phyloP scores from a whole-genome alignment of 2,888 invertebrate species.

The Punctoribates punctum region DNA sequence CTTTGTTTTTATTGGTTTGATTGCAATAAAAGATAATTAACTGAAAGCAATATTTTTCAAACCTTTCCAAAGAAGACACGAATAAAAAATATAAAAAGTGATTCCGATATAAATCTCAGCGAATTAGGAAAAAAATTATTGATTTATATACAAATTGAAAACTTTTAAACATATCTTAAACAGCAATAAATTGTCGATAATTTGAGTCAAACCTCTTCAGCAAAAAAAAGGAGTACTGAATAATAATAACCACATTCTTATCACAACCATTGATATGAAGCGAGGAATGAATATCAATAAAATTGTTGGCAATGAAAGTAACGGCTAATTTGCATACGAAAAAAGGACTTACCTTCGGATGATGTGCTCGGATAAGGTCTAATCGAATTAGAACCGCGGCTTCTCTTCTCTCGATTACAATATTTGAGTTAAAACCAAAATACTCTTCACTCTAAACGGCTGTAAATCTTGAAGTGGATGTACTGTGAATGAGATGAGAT shows the following conservation, averaged over 20 bases:
- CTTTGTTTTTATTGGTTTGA: not conserved
- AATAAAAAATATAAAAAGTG: not conserved
- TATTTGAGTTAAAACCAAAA: not conserved
- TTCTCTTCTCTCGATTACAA: not conserved
- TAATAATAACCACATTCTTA: not conserved
- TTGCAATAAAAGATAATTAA: slow-evolving; percentile 9
- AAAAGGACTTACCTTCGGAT: slow-evolving; percentile 30
- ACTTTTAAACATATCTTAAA: not conserved
- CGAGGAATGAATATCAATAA: not conserved
- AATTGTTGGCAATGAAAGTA: not conserved
- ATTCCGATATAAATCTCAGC: not conserved
- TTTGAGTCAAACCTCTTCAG: not conserved
- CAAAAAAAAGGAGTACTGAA: too few relatives aligned
- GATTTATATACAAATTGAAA: not conserved
- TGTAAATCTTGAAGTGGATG: slow-evolving; percentile 7
- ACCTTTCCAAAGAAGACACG: not conserved
- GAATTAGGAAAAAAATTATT: not conserved
- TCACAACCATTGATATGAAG: not conserved
- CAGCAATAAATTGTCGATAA: not conserved
- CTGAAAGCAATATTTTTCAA: not conserved
- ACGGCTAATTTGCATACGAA: not conserved
- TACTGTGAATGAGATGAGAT: slow-evolving; percentile 27
- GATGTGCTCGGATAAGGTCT: slow-evolving; percentile 20
- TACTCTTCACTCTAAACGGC: not conserved
- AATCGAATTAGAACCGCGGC: slow-evolving; percentile 26